A percentile compares a stretch with the other conserved stretches of the same genome.
phyloP scores from a whole-genome alignment of 2,888 invertebrate species.

The Caenorhabditis imperialis region DNA sequence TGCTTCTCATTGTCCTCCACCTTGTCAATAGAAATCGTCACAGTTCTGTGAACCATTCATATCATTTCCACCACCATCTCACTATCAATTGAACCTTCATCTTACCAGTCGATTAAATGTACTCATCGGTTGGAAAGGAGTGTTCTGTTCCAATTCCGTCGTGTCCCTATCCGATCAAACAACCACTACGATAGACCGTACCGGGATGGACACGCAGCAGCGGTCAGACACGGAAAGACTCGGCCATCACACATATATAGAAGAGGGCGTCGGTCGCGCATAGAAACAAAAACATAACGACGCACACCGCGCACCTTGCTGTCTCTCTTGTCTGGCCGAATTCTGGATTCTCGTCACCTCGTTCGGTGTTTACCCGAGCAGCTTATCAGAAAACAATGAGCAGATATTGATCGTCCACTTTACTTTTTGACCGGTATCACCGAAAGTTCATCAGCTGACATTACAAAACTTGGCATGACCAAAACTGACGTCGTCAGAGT shows the following conservation, averaged over 20 bases:
- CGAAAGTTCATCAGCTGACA: too few relatives aligned
- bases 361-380: too few relatives aligned
- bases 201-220: slow-evolving; percentile 32
- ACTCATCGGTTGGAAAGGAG: slow-evolving; percentile 38
- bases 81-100: too few relatives aligned
- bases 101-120: too few relatives aligned
- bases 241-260: slow-evolving; percentile 24
- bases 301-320: slow-evolving; percentile 34
- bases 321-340: slow-evolving; percentile 14
- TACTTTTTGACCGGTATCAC: too few relatives aligned
- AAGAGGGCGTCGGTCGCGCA: slow-evolving; percentile 36
- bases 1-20: neutral
- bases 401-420: too few relatives aligned
- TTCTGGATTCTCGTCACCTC: slow-evolving; percentile 8
- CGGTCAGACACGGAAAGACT: slow-evolving; percentile 49
- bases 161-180: slow-evolving; percentile 43
- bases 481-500: too few relatives aligned
- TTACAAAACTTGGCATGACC: too few relatives aligned
- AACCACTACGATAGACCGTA: slow-evolving; percentile 21
- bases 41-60: neutral
- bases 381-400: too few relatives aligned
- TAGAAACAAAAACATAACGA: slow-evolving; percentile 52
- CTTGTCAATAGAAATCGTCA: slow-evolving; percentile 5
- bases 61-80: too few relatives aligned
- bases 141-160: slow-evolving; percentile 9